phyloP scores from a whole-genome alignment of 2,888 invertebrate genomes.

The Epinotia nisella region DNA sequence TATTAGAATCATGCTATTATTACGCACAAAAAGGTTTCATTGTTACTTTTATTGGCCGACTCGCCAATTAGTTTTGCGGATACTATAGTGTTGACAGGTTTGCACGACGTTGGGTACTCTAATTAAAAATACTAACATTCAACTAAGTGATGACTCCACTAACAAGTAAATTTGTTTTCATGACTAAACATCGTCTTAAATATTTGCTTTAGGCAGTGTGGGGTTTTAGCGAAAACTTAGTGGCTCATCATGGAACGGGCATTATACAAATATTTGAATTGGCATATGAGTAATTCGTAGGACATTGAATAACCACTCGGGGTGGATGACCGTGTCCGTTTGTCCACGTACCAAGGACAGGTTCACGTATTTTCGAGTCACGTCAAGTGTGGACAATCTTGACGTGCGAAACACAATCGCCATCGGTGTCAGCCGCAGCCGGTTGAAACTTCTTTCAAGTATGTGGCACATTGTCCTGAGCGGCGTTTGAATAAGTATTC shows the following conservation, averaged over 20 bases:
- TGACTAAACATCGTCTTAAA: constrained; percentile 37
- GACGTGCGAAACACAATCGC: constrained; percentile 52
- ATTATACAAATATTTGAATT: constrained; percentile 71
- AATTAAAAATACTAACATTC: constrained; percentile 30
- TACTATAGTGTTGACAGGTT: constrained; percentile 26
- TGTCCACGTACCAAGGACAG: constrained; percentile 65
- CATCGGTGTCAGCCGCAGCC: constrained; percentile 51
- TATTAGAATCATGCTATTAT: no score
- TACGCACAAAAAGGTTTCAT: no score
- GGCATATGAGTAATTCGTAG: constrained; percentile 73
- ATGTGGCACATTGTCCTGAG: constrained; percentile 63
- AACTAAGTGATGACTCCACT: constrained; percentile 36
- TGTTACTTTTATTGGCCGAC: no score
- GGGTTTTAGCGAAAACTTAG: constrained; percentile 64
- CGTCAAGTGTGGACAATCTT: constrained; percentile 56
- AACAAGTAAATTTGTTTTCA: constrained; percentile 26
- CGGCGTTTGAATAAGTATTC: constrained; percentile 52
- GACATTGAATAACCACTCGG: constrained; percentile 76
- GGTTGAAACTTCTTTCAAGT: constrained; percentile 43
- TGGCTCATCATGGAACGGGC: constrained; percentile 61
- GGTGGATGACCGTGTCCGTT: constrained; percentile 78
- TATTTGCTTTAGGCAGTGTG: constrained; percentile 41
- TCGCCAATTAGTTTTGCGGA: no score
- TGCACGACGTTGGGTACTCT: constrained; percentile 22
- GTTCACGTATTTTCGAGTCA: constrained; percentile 64